phyloP scores from a whole-genome alignment of 2,797 vertebrate species.

The Valencia hispanica region DNA sequence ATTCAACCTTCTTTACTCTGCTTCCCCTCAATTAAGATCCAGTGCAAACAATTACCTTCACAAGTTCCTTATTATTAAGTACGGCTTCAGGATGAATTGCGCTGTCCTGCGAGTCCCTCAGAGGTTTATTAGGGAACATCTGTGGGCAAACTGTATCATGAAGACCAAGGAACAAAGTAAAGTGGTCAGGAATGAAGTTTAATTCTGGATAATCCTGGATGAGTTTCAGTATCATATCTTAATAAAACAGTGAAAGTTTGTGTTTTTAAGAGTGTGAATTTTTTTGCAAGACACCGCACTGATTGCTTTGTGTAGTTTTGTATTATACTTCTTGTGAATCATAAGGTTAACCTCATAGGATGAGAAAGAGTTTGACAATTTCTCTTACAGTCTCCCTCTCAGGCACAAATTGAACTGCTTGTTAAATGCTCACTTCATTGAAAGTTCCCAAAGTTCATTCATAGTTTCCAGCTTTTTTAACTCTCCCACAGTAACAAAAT shows the following conservation, averaged over 20 bases:
- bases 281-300: not conserved
- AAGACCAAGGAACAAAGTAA: too few relatives aligned
- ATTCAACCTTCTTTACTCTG: too few relatives aligned
- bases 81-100: too few relatives aligned
- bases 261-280: not conserved
- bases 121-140: too few relatives aligned
- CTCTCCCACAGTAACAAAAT: not conserved
- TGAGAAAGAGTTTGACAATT: not conserved
- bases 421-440: not conserved
- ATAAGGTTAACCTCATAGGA: too few relatives aligned
- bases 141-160: too few relatives aligned
- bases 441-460: conserved; percentile 6
- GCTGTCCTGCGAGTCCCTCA: too few relatives aligned
- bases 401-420: not conserved
- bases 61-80: too few relatives aligned
- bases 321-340: not conserved
- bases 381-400: not conserved
- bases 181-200: not conserved
- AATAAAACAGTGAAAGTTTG: not conserved
- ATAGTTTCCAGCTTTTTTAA: not conserved
- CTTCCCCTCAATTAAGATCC: too few relatives aligned
- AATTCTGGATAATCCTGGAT: too few relatives aligned
- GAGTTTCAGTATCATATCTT: not conserved
- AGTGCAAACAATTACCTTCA: too few relatives aligned
- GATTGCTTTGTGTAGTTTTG: not conserved